A percentile compares a stretch with the other conserved stretches of the same genome.
These are phyloP conservation scores for Paralvinella palmiformis DNA, from an alignment of 1,140 invertebrate genomes.

Conservation along the genomic window DNA sequence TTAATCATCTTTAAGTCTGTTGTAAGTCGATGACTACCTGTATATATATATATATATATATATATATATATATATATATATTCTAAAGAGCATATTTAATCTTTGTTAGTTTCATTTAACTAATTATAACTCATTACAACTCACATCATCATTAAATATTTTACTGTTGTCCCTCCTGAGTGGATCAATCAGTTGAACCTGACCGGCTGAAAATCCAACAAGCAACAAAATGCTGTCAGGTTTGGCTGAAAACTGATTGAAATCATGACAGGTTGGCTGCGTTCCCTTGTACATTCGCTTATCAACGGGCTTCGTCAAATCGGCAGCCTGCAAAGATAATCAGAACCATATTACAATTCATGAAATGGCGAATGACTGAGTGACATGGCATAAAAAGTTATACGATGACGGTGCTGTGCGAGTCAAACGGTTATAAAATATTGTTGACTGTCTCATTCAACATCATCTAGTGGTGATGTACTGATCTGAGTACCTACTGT, in stretches of 20 bases:
- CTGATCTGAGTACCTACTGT: too few species aligned
- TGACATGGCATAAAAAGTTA: too few species aligned
- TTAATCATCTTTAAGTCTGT: neutral
- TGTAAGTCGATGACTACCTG: too few species aligned
- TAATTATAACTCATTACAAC: slow-evolving; percentile 70
- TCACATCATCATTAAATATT: slow-evolving; percentile 98
- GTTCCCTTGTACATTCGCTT: slow-evolving; percentile 98
- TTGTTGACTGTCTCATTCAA: too few species aligned
- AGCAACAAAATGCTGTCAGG: slow-evolving; percentile 71
- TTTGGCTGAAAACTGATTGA: slow-evolving; percentile 80
- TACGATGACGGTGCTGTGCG: too few species aligned
- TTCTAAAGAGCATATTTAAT: neutral
- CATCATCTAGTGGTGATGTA: too few species aligned
- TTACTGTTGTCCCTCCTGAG: slow-evolving; percentile 89
- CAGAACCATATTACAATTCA: too few species aligned
- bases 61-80: slow-evolving; percentile 1
- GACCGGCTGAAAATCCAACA: slow-evolving; percentile 95
- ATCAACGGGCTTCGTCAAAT: slow-evolving; percentile 92
- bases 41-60: too few species aligned
- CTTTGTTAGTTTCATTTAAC: neutral
- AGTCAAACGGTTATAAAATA: too few species aligned
- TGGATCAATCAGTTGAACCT: slow-evolving; percentile 94
- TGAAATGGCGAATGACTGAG: too few species aligned
- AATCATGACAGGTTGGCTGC: slow-evolving; percentile 98
- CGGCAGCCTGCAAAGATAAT: slow-evolving; percentile 87